Conservation (phyloP, 2,797 vertebrate species). For the Iguana delicatissima region DNA sequence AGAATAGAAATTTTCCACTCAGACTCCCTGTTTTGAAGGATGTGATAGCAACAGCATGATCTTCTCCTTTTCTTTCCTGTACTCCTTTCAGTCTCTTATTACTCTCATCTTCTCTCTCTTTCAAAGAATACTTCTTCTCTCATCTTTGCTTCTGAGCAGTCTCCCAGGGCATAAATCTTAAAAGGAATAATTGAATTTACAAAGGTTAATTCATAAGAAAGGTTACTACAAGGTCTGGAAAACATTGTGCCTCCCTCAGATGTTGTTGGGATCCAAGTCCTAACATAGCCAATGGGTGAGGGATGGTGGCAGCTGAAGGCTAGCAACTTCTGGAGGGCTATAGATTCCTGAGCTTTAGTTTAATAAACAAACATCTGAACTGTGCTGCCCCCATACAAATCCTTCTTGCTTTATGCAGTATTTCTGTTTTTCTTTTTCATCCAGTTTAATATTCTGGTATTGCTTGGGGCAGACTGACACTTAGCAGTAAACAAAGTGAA, state of each 20-base stretch:
- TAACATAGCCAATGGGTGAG: neutral
- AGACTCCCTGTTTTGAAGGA: neutral
- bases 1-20: neutral
- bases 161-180: neutral
- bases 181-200: neutral
- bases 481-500: constrained; percentile 42
- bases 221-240: neutral
- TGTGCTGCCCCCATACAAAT: neutral
- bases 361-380: neutral
- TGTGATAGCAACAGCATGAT: neutral
- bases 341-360: neutral
- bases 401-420: constrained; percentile 4
- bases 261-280: neutral
- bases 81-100: neutral
- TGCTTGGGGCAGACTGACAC: constrained; percentile 20
- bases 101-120: neutral
- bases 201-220: neutral
- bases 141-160: neutral
- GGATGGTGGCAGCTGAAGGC: neutral
- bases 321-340: neutral
- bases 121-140: neutral
- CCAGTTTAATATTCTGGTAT: constrained; percentile 36
- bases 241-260: neutral
- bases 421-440: constrained; percentile 20
- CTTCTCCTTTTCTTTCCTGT: neutral